Base-by-base conservation (phyloP, 2,113 vertebrate genomes). In the Hypanus sabinus region DNA sequence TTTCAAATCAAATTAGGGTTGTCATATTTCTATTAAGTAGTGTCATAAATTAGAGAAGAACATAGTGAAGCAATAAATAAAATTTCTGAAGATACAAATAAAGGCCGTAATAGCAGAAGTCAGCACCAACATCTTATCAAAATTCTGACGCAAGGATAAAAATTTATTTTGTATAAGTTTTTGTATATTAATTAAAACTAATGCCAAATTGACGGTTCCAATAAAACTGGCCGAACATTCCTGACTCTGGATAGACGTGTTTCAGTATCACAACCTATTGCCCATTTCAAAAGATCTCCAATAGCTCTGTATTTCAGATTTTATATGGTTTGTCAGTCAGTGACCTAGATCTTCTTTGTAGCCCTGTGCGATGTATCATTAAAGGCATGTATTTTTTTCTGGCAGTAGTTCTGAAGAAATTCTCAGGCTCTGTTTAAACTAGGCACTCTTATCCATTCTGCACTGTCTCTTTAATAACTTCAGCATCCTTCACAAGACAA, bases 1-100 rank as follows among this genome's bases (percentile, higher is more conserved):
- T n/a, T 87, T 62, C 55, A 57, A 88, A 62, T 88, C 57, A 88
- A 88, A 88, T 88, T 88, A 62, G 27, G 10, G 27, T 62, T 88
- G 57, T 88, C 85, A 88, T 11, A n/a, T 88, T 62, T 62, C 85
- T 85, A 5, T 88, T 88, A 88, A 18, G 12, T 3, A 27, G 2
- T 55, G 36, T 46, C 81, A 85, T 57, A 57, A 55, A 57, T 85
- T 85, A 55, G 24, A 62, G 55, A 85, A 85, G 57, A 62, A 55
- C 30, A 88, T 24, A 16, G 57, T 62, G 57, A 11, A 88, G 55
- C 0, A 62, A 14, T 88, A 30, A 88, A n/a, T 88, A 88, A 62
- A 62, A 18, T 62, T n/a, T 20, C 14, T 36, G 46, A 83, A 22
- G 80, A 83, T 83, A 62, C 60, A 62, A 30, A n/a, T 16, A 16